phyloP scores from a whole-genome alignment of 2,797 vertebrate species.

The Coracias cyanogaster region DNA sequence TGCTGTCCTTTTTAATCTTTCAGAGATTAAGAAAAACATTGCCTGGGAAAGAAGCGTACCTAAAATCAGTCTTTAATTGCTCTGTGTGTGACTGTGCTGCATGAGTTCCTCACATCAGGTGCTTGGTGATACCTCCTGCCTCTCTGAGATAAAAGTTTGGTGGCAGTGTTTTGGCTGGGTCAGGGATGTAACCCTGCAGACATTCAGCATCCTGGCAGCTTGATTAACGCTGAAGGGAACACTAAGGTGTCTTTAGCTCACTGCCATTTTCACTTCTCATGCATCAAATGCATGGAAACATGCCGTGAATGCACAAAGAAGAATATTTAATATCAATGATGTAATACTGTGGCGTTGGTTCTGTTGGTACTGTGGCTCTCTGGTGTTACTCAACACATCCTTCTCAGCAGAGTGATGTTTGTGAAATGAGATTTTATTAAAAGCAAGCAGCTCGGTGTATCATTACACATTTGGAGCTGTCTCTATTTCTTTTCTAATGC shows the following conservation, averaged over 20 bases:
- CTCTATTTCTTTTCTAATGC: slow-evolving; percentile 8
- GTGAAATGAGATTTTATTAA: slow-evolving; percentile 72
- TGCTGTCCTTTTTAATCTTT: neutral
- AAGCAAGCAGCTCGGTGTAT: neutral
- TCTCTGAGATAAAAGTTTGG: neutral
- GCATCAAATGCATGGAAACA: neutral
- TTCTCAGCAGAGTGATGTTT: slow-evolving; percentile 55
- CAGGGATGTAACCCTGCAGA: neutral
- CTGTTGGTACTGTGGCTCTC: neutral
- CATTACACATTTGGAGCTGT: neutral
- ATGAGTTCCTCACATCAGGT: neutral
- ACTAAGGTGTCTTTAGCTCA: neutral
- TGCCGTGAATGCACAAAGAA: neutral
- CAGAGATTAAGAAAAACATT: neutral
- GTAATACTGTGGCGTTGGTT: neutral
- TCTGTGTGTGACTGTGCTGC: neutral
- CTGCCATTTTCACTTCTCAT: neutral
- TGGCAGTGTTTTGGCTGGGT: neutral
- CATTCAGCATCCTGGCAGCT: slow-evolving; percentile 8
- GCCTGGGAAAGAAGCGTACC: neutral
- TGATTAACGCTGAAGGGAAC: slow-evolving; percentile 22
- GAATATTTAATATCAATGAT: slow-evolving; percentile 26
- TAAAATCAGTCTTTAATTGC: neutral
- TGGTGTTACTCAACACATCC: neutral
- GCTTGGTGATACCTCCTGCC: neutral